Conservation (phyloP, 2,113 vertebrate species). For the Malurus cyaneus region DNA sequence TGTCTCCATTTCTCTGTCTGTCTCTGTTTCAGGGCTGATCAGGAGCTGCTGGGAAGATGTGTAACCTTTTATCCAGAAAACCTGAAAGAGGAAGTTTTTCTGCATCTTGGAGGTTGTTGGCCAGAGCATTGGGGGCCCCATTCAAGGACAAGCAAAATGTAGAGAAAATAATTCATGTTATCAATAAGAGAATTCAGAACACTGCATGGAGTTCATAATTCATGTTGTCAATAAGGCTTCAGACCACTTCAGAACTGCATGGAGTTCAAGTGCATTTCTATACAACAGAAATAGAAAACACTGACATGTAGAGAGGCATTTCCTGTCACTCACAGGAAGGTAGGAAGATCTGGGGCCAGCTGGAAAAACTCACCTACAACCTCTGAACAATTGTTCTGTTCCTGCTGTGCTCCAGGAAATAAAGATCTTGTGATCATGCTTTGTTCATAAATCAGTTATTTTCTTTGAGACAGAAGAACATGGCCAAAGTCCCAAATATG, state of each 20-base stretch:
- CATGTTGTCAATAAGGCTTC: not conserved
- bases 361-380: not conserved
- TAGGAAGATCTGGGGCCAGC: not conserved
- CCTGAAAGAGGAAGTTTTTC: not conserved
- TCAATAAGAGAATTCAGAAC: not conserved
- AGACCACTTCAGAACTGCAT: not conserved
- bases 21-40: not conserved
- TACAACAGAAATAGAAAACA: not conserved
- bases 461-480: not conserved
- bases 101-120: rapidly evolving
- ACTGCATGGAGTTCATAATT: not conserved
- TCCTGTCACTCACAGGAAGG: not conserved
- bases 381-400: not conserved
- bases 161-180: not conserved
- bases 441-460: not conserved
- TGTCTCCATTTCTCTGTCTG: not conserved
- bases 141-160: not conserved
- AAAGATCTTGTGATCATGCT: not conserved
- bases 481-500: not conserved
- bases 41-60: not conserved
- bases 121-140: not conserved
- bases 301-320: not conserved
- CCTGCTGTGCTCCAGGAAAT: not conserved
- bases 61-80: not conserved
- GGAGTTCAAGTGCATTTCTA: not conserved